Percentiles rank a stretch among this genome's conserved stretches.
These are phyloP conservation scores for Ommatoiulus sabulosus DNA, from an alignment of 2,888 invertebrate species.

Conservation along the genomic window DNA sequence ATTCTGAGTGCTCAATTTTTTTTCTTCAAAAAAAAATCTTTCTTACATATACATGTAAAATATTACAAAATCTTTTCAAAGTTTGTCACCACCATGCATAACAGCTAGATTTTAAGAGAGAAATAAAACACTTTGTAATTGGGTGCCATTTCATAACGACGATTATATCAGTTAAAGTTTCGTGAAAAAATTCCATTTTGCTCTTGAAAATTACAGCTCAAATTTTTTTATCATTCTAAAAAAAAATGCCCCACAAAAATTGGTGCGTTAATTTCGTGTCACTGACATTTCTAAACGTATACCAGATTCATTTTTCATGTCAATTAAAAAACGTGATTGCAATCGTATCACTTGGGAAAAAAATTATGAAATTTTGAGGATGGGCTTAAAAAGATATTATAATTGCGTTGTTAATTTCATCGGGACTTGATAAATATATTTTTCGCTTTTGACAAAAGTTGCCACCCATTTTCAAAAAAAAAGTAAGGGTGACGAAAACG, in stretches of 20 bases:
- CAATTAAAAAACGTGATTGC: background rate
- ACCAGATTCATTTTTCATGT: slow-evolving; percentile 1
- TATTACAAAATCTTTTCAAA: too few species aligned
- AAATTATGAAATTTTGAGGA: background rate
- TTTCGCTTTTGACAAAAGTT: background rate
- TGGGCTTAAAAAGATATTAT: background rate
- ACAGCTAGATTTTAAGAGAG: too few species aligned
- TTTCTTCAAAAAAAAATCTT: too few species aligned
- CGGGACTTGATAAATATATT: background rate
- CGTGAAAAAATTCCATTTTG: background rate
- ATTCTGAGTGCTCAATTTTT: too few species aligned
- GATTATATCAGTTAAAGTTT: too few species aligned
- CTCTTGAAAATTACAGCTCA: background rate
- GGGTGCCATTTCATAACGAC: too few species aligned
- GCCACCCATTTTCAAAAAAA: background rate
- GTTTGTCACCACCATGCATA: too few species aligned
- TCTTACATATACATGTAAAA: too few species aligned
- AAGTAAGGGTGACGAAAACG: background rate
- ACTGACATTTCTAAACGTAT: background rate
- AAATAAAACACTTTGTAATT: too few species aligned
- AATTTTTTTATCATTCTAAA: background rate
- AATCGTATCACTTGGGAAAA: background rate
- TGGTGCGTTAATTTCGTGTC: background rate
- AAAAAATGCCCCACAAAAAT: background rate
- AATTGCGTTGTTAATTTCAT: background rate